Percentiles rank a stretch among this genome's conserved stretches.
These are phyloP conservation scores for Chrysomela aeneicollis DNA, from an alignment of 2,888 invertebrate genomes.

Conservation along the genomic window DNA sequence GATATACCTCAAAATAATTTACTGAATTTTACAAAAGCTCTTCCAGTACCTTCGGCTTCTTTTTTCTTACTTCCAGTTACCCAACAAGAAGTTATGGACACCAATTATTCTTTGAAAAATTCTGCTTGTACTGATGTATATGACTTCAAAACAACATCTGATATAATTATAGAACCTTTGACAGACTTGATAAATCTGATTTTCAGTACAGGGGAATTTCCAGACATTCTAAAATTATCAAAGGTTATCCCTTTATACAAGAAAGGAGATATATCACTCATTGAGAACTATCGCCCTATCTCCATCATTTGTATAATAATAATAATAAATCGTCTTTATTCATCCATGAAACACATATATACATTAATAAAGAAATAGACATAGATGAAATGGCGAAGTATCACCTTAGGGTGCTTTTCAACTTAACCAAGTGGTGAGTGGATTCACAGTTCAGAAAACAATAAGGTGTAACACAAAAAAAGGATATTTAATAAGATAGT, in stretches of 20 bases:
- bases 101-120: background rate
- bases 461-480: no score
- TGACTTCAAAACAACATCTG: background rate
- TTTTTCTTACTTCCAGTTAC: slow-evolving; percentile 4
- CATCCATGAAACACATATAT: no score
- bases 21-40: background rate
- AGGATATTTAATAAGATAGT: no score
- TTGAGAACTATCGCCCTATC: background rate
- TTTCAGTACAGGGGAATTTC: background rate
- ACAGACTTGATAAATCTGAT: background rate
- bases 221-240: background rate
- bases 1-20: background rate
- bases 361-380: no score
- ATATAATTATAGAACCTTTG: slow-evolving; percentile 3
- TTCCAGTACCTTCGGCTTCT: slow-evolving; percentile 4
- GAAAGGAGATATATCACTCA: slow-evolving; percentile 1
- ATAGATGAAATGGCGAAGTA: no score
- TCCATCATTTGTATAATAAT: slow-evolving; percentile 1
- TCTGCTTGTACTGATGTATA: background rate
- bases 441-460: no score
- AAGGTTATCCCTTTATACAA: background rate
- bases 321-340: no score
- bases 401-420: no score
- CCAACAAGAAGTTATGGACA: slow-evolving; percentile 2
- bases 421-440: no score